Evolutionary conservation across 2,797 vertebrate species (phyloP).

Genomic region (Anabacerthia variegaticeps): DNA sequence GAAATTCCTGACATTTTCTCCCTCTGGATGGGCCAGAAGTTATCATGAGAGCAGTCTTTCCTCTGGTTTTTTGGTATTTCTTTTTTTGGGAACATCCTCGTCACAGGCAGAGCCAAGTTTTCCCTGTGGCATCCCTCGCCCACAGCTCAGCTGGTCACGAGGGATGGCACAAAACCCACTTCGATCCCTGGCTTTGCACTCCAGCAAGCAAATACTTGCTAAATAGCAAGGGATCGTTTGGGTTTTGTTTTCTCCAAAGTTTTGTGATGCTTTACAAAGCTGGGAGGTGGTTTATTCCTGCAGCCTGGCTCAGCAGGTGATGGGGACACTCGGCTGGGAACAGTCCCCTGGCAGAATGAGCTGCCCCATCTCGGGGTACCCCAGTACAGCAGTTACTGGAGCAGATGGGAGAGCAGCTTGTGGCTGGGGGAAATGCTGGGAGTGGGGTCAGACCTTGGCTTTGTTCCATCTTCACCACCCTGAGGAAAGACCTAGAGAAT

Average conservation of each 20-base stretch:
- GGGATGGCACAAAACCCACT: not conserved
- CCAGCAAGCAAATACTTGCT: not conserved
- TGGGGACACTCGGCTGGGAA: not conserved
- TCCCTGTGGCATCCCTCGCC: fast-evolving
- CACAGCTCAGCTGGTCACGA: fast-evolving
- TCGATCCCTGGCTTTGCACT: not conserved
- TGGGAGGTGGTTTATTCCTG: not conserved
- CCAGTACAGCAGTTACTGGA: not conserved
- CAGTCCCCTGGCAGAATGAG: fast-evolving
- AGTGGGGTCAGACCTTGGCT: not conserved
- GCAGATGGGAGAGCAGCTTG: not conserved
- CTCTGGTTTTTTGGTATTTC: not conserved
- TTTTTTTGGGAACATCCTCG: not conserved
- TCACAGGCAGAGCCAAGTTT: not conserved
- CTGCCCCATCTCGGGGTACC: not conserved
- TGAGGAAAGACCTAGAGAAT: not conserved
- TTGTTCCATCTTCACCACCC: not conserved
- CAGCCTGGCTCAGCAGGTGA: not conserved
- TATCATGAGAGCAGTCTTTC: not conserved
- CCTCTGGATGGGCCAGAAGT: not conserved
- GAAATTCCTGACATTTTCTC: slow-evolving; percentile 39
- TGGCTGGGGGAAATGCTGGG: not conserved
- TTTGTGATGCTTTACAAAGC: not conserved
- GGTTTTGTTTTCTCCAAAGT: fast-evolving
- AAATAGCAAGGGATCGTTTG: not conserved